Evolutionary conservation across 2,113 vertebrate genomes (phyloP).

Genomic region (Garra rufa): DNA sequence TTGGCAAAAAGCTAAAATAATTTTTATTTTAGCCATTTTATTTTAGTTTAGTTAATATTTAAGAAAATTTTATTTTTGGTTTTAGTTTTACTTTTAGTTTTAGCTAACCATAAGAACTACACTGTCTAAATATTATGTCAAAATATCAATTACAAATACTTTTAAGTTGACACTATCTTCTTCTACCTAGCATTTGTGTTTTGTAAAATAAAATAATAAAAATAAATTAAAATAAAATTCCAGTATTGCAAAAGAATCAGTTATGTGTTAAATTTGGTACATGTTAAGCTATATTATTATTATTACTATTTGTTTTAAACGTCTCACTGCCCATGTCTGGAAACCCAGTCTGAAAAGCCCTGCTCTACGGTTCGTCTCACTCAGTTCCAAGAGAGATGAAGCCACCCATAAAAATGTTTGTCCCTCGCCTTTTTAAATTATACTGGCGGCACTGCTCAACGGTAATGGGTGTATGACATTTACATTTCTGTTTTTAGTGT

Average conservation of each 20-base stretch:
- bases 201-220: no score
- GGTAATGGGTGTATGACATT: slow-evolving; percentile 3
- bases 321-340: neutral
- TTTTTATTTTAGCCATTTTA: no score
- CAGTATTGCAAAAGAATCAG: neutral
- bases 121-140: no score
- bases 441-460: neutral
- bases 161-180: no score
- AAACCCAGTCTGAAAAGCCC: neutral
- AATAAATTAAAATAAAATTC: neutral
- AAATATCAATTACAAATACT: no score
- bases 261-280: neutral
- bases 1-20: no score
- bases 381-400: neutral
- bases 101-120: no score
- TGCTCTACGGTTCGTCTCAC: neutral
- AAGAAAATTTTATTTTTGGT: no score
- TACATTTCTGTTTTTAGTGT: slow-evolving; percentile 4
- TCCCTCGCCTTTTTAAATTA: neutral
- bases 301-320: neutral
- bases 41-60: no score
- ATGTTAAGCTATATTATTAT: neutral
- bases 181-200: no score
- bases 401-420: neutral
- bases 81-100: no score